Evolutionary conservation across 2,888 invertebrate genomes (phyloP), one percentile per base, ranked within the genome.

Genomic region (Limnephilus marmoratus): DNA sequence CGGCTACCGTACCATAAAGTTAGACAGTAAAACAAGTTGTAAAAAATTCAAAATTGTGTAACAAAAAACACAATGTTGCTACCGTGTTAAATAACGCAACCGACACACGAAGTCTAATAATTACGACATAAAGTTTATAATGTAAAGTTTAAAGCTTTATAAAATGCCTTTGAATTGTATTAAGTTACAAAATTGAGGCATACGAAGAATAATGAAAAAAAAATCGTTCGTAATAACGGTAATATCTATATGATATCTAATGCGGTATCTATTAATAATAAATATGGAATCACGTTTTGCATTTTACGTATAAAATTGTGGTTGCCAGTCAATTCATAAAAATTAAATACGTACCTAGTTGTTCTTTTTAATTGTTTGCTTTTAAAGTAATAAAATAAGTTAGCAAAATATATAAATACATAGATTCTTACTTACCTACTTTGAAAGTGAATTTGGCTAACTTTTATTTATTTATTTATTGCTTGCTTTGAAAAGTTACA

Each of bases 1-100:
- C 49, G 86, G 86, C 92, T 90, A 92, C 92, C 90, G 92, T 87
- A 88, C 87, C 86, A 86, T 92, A 92, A 90, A 90, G 86, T 45
- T 85, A 41, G 41, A 11, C n/a, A 87, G 81, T 86, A 68, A 68
- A 68, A 1, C 49, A 37, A 68, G 90, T 90, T 81, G 68, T 68
- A 68, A 68, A 68, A 68, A 18, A 53, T 53, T 53, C 53, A 53
- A 53, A 68, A 68, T 24, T 24, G 24, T 68, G 68, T 68, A 68
- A 85, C 90, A 92, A 81, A 91, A 83, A 92, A 29, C 29, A 37
- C 31, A 31, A 37, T 68, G 80, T 24, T 34, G 88, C 88, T 88
- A 88, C 88, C 37, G 88, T 88, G 29, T 81, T n/a, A 81, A 29
- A 81, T 90, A 86, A 83, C 41, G 37, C 83, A 34, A 41, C 31